These are phyloP conservation scores for Caranx melampygus DNA, from an alignment of 2,113 vertebrate species.

Conservation along the genomic window DNA sequence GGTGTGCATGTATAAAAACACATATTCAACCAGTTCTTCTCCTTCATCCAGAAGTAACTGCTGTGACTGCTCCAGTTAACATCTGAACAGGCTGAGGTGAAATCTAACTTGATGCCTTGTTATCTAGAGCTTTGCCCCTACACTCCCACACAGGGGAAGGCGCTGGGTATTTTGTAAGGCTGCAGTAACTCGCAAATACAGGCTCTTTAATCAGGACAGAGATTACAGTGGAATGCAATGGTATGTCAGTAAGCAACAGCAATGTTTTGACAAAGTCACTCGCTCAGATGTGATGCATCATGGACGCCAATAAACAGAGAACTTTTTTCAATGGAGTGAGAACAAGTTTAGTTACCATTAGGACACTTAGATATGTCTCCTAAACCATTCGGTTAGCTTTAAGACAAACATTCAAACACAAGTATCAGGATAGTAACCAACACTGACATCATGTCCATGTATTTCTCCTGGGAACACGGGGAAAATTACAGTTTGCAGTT, in stretches of 20 bases:
- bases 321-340: not conserved
- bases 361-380: not conserved
- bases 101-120: conserved; percentile 57
- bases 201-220: conserved; percentile 62
- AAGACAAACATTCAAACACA: too few species aligned
- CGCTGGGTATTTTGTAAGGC: conserved; percentile 53
- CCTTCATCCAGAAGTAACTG: conserved; percentile 37
- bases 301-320: not conserved
- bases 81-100: conserved; percentile 56
- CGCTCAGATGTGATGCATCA: conserved; percentile 11
- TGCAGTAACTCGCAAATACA: conserved; percentile 64
- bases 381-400: not conserved
- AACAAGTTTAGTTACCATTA: not conserved
- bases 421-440: not conserved
- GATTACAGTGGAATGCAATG: conserved; percentile 67
- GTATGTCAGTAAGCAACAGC: conserved; percentile 39
- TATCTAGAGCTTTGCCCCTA: conserved; percentile 45
- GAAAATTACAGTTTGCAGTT: too few species aligned
- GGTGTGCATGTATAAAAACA: conserved; percentile 11
- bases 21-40: conserved; percentile 37
- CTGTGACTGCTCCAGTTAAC: conserved; percentile 57
- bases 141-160: conserved; percentile 44
- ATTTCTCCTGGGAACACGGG: not conserved
- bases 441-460: not conserved
- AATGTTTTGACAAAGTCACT: conserved; percentile 7